These are phyloP conservation scores for Heteropelma amictum DNA, from an alignment of 2,888 invertebrate species.

Conservation along the genomic window DNA sequence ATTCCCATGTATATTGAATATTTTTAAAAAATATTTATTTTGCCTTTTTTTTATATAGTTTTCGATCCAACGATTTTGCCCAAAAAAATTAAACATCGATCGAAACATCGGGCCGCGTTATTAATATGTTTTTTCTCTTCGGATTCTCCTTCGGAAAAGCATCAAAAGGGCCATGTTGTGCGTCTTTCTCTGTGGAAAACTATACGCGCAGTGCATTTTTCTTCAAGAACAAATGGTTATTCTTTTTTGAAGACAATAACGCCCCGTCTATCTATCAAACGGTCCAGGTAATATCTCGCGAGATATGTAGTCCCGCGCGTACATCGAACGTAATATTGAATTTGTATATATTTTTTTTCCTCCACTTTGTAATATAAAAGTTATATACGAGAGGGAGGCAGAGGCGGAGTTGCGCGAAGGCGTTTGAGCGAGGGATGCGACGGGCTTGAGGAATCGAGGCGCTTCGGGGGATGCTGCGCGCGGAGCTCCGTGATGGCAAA, in stretches of 20 bases:
- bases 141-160: no score
- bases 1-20: background rate
- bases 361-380: slow-evolving; percentile 72
- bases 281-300: slow-evolving; percentile 74
- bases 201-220: slow-evolving; percentile 20
- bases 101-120: no score
- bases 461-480: slow-evolving; percentile 35
- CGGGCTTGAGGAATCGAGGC: slow-evolving; percentile 20
- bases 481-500: slow-evolving; percentile 66
- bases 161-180: no score
- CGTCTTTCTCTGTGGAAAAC: background rate
- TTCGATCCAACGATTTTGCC: no score
- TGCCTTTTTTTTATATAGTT: no score
- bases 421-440: slow-evolving; percentile 9
- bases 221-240: slow-evolving; percentile 75
- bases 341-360: slow-evolving; percentile 70
- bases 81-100: no score
- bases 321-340: slow-evolving; percentile 75
- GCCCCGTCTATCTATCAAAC: slow-evolving; percentile 75
- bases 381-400: slow-evolving; percentile 76
- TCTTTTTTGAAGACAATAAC: slow-evolving; percentile 77
- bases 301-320: slow-evolving; percentile 66
- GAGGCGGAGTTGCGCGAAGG: slow-evolving; percentile 65
- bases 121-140: no score
- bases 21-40: slow-evolving; percentile 1